Evolutionary conservation across 2,888 invertebrate species (phyloP).

Genomic region (Hirtodrosophila duncani): DNA sequence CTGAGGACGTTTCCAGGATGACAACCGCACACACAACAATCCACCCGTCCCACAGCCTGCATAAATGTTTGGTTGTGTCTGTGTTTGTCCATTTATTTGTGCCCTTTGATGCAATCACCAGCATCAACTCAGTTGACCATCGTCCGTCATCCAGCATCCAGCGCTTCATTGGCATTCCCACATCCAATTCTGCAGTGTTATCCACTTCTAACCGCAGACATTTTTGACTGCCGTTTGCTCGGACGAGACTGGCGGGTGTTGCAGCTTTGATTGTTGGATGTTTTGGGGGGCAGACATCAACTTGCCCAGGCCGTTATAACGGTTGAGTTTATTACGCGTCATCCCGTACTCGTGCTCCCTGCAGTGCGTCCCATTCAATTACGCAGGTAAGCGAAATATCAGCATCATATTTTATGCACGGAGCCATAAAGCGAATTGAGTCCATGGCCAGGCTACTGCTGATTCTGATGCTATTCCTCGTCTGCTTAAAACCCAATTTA

Average conservation of each 20-base stretch:
- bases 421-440: slow-evolving; percentile 27
- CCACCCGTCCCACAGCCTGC: slow-evolving; percentile 11
- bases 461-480: background rate
- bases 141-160: background rate
- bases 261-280: slow-evolving; percentile 27
- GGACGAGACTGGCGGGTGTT: slow-evolving; percentile 18
- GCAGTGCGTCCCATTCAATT: slow-evolving; percentile 41
- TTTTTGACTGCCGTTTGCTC: slow-evolving; percentile 34
- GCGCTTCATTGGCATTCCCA: slow-evolving; percentile 7
- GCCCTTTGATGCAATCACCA: slow-evolving; percentile 33
- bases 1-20: slow-evolving; percentile 15
- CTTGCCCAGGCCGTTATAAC: slow-evolving; percentile 8
- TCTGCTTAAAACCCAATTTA: slow-evolving; percentile 40
- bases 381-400: slow-evolving; percentile 42
- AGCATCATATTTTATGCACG: slow-evolving; percentile 44
- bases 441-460: slow-evolving; percentile 2
- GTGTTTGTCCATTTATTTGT: slow-evolving; percentile 57
- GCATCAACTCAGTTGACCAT: background rate
- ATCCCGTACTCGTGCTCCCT: background rate
- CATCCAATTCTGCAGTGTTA: background rate
- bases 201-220: slow-evolving; percentile 46
- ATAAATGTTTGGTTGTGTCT: slow-evolving; percentile 34
- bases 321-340: slow-evolving; percentile 58
- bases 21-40: background rate
- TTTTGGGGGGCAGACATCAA: slow-evolving; percentile 1